Evolutionary conservation across 2,797 vertebrate genomes (phyloP), one percentile per base, ranked within the genome.

Genomic region (Hemibagrus guttatus): DNA sequence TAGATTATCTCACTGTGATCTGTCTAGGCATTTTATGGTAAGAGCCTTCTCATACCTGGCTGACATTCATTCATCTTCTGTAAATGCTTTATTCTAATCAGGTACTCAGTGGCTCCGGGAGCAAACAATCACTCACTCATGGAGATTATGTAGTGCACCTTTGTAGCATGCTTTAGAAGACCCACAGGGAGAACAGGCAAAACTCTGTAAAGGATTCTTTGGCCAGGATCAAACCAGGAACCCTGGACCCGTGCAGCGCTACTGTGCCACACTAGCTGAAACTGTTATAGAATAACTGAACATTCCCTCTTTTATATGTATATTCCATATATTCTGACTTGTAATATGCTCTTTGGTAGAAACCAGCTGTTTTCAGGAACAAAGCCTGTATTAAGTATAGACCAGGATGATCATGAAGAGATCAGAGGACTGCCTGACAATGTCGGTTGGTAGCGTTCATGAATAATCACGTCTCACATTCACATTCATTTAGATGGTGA

Each of bases 381-480:
- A 13, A 75, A 64, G 17, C 64, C 52, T 17, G 19, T 21, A 19
- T 79, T 91, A 61, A 93, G 84, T 0, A 90, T 92, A 86, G 90
- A 89, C 64, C 11, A 78, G 81, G 87, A 81, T 14, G 94, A 92
- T 54, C 90, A 90, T 86, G 90, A 90, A 19, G 94, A 97, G 89
- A 96, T 97, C 76, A 88, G 90, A 88, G 93, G 93, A 84, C 95
- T 99, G 13, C 94, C 94, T 68, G 95, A 97, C 89, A 54, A 89
- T 56, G 13, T 96, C 0, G 96, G 97, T 98, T 93, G 90, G 94
- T 93, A 87, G 7, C 52, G 12, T 76, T 83, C 5, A 26, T 46
- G 31, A 66, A 76, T 28, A 76, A 78, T 76, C 6, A 46, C 13
- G 42, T 4, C 6, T n/a, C 26, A 81, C 35, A 28, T 64, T 52